Evolutionary conservation across 2,797 vertebrate species (phyloP).

Genomic region (Acipenser oxyrinchus): DNA sequence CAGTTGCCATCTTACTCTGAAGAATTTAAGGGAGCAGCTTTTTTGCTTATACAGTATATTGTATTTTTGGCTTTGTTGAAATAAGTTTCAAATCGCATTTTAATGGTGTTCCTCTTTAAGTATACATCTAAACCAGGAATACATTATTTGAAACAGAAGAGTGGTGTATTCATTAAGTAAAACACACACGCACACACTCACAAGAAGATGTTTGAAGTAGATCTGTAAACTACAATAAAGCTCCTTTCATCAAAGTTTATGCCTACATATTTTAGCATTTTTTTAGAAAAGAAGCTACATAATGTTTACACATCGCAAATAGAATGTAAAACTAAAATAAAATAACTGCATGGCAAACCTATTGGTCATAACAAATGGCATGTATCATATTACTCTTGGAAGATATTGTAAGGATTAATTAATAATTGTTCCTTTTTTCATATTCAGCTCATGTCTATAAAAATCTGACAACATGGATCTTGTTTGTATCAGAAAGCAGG

Average conservation of each 20-base stretch:
- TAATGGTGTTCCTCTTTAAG: no score
- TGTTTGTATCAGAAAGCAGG: conserved; percentile 17
- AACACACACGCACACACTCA: background rate
- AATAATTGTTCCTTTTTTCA: conserved; percentile 13
- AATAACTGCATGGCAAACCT: conserved; percentile 22
- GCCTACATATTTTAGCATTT: conserved; percentile 8
- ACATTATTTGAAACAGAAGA: background rate
- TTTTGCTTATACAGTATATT: no score
- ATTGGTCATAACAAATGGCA: conserved; percentile 16
- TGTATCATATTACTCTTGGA: conserved; percentile 18
- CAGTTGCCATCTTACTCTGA: no score
- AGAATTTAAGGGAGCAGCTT: no score
- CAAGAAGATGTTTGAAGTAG: background rate
- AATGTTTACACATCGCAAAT: conserved; percentile 69
- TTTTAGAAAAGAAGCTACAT: conserved; percentile 50
- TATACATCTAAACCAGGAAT: background rate
- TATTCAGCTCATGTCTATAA: conserved; percentile 13
- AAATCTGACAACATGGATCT: conserved; percentile 14
- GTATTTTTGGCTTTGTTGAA: no score
- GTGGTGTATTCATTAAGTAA: background rate
- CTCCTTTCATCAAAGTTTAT: background rate
- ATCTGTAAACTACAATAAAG: background rate
- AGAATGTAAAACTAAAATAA: conserved; percentile 56
- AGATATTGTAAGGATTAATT: conserved; percentile 13
- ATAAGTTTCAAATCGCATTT: no score